Percentiles rank a stretch among this genome's conserved stretches.
These are phyloP conservation scores for Uria lomvia DNA, from an alignment of 2,113 vertebrate species.

Conservation along the genomic window DNA sequence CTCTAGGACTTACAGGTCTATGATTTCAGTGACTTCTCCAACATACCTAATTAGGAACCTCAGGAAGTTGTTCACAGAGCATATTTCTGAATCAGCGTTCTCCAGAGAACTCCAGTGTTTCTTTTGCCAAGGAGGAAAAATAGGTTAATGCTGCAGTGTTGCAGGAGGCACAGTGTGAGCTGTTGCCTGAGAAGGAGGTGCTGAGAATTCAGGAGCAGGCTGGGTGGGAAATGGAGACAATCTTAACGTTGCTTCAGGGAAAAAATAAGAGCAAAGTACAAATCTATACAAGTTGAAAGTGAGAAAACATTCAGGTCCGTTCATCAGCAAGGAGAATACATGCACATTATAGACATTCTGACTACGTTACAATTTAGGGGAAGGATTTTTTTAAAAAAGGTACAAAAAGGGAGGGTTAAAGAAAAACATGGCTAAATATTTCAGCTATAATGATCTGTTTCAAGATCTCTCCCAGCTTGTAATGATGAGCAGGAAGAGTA, in stretches of 20 bases:
- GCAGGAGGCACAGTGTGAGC: background rate
- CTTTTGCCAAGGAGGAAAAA: constrained; percentile 11
- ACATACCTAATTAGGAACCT: background rate
- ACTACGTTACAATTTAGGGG: background rate
- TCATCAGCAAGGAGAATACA: background rate
- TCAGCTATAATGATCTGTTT: constrained; percentile 40
- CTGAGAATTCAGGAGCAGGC: background rate
- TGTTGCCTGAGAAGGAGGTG: background rate
- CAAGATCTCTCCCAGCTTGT: constrained; percentile 4
- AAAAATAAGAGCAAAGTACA: background rate
- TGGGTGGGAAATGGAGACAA: background rate
- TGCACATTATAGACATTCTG: background rate
- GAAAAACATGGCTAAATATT: constrained; percentile 17
- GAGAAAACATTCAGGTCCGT: background rate
- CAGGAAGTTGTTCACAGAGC: background rate
- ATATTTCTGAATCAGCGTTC: background rate
- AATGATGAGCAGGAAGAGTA: constrained; percentile 1
- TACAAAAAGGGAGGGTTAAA: background rate
- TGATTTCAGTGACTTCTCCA: background rate
- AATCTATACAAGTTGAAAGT: background rate
- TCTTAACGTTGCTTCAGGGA: constrained; percentile 1
- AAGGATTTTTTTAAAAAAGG: background rate
- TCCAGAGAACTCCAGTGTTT: background rate
- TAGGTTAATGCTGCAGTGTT: background rate
- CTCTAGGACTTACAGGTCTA: background rate